Conservation (phyloP, 2,888 invertebrate species). For the Hypomecis atomaria region DNA sequence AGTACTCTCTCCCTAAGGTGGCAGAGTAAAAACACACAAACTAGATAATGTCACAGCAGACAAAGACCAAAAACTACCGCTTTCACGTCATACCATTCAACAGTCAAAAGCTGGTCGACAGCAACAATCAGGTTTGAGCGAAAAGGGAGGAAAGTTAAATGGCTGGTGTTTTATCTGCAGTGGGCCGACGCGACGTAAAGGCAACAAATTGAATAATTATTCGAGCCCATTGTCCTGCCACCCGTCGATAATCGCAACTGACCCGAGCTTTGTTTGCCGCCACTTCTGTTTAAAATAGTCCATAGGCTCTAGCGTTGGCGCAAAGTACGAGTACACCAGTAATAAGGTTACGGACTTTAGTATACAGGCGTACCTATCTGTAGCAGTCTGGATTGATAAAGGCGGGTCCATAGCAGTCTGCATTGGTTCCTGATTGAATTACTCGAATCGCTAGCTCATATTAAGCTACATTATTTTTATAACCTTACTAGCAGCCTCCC, state of each 20-base stretch:
- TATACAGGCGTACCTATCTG: no score
- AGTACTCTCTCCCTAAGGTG: no score
- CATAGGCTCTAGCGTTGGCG: conserved; percentile 44
- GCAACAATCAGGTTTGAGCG: conserved; percentile 53
- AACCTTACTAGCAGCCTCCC: no score
- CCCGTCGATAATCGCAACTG: conserved; percentile 66
- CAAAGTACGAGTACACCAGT: conserved; percentile 24
- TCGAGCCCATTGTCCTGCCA: conserved; percentile 60
- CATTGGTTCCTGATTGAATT: no score
- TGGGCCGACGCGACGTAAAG: conserved; percentile 48
- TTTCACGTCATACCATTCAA: conserved; percentile 31
- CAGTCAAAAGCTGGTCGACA: conserved; percentile 59
- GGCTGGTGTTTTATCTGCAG: conserved; percentile 61
- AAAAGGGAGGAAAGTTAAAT: conserved; percentile 65
- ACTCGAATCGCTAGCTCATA: no score
- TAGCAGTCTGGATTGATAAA: no score
- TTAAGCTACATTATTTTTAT: no score
- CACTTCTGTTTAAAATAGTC: conserved; percentile 51
- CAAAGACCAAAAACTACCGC: not conserved
- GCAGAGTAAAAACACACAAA: not conserved
- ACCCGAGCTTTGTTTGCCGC: conserved; percentile 60
- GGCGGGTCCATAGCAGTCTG: no score
- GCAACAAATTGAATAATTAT: conserved; percentile 80
- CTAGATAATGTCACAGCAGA: not conserved
- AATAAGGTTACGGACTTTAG: conserved; percentile 5